Percentiles rank a stretch among this genome's conserved stretches.
Conservation (phyloP, 2,888 invertebrate genomes). For the Rugalucina vietnamica region DNA sequence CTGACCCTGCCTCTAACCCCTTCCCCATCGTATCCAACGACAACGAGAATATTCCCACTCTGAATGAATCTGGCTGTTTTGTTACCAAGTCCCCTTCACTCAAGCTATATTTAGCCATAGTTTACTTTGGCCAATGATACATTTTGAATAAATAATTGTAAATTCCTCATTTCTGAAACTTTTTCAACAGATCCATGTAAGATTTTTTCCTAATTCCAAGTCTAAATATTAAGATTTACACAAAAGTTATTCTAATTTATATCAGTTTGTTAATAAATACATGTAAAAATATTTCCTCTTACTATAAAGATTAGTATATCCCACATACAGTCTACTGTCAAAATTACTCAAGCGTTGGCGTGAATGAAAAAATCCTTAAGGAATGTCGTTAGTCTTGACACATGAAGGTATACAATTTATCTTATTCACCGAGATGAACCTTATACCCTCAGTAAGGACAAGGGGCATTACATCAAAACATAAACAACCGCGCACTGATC, state of each 20-base stretch:
- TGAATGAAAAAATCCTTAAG: neutral
- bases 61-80: conserved; percentile 49
- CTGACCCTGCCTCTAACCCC: conserved; percentile 22
- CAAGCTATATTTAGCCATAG: conserved; percentile 51
- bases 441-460: neutral
- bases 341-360: neutral
- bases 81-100: conserved; percentile 62
- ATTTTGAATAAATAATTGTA: too few species aligned
- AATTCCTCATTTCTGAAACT: too few species aligned
- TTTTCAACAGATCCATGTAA: too few species aligned
- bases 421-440: neutral
- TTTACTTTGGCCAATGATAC: neutral
- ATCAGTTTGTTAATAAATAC: too few species aligned
- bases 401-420: neutral
- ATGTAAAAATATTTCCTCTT: too few species aligned
- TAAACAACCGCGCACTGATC: neutral
- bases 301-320: too few species aligned
- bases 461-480: neutral
- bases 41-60: conserved; percentile 49
- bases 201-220: too few species aligned
- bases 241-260: too few species aligned
- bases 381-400: neutral
- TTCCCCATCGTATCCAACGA: conserved; percentile 59
- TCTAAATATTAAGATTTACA: too few species aligned
- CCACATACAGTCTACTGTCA: too few species aligned